These are phyloP conservation scores for Troides oblongomaculatus DNA, from an alignment of 2,888 invertebrate species.

Conservation along the genomic window DNA sequence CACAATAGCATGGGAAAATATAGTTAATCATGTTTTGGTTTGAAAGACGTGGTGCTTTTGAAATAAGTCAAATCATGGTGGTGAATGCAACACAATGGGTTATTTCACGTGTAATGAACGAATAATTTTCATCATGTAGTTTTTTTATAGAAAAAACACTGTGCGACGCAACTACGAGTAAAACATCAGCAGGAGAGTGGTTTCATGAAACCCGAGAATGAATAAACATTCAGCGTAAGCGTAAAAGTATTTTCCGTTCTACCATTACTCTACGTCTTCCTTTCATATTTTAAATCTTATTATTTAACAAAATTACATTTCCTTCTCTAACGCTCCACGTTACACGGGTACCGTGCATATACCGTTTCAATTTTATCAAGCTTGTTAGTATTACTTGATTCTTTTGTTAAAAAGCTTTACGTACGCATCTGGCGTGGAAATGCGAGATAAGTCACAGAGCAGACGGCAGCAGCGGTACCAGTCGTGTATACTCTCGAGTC, in stretches of 20 bases:
- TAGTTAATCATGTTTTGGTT: no score
- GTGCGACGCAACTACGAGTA: not conserved
- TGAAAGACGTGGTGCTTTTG: no score
- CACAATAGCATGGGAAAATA: no score
- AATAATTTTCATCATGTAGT: not conserved
- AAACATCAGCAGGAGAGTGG: not conserved
- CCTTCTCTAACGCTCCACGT: not conserved
- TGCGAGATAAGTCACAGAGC: constrained; percentile 23
- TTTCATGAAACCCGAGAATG: not conserved
- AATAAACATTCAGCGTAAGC: not conserved
- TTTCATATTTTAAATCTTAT: constrained; percentile 24
- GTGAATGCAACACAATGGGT: no score
- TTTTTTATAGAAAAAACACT: not conserved
- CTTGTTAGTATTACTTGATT: constrained; percentile 27
- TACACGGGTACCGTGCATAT: constrained; percentile 5
- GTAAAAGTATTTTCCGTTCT: constrained; percentile 4
- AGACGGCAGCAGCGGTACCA: constrained; percentile 2
- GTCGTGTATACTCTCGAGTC: not conserved
- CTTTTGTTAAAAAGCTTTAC: constrained; percentile 24
- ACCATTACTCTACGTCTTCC: constrained; percentile 8
- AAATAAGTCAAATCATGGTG: no score
- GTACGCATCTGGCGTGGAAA: constrained; percentile 19
- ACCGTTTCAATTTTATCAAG: constrained; percentile 20
- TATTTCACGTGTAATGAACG: no score
- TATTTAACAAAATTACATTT: constrained; percentile 25